Evolutionary conservation across 2,113 vertebrate species (phyloP), one percentile per base, ranked within the genome.

Genomic region (Lepus timidus): DNA sequence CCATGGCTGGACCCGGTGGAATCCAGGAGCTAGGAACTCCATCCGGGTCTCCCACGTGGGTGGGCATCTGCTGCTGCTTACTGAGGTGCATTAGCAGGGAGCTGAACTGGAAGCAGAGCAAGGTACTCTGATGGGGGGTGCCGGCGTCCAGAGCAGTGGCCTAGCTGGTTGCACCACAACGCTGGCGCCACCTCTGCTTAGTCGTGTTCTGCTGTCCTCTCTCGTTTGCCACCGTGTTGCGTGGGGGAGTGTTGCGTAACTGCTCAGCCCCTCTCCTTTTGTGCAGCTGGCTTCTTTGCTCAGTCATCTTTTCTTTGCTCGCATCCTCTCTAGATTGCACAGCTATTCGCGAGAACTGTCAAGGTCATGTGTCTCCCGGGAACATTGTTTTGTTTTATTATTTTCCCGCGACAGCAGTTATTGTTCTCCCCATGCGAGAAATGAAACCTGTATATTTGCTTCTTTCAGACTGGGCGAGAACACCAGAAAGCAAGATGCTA

Each of bases 391-490:
- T 70, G n/a, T 92, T 90, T 93, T n/a, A 64, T 83, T 85, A 39
- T 89, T 96, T 95, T 62, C 74, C 17, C 49, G 78, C 17, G 31
- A 49, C 13, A 71, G 10, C 8, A 58, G 29, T 85, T 78, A 29
- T 71, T 90, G 86, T 84, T 71, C 52, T 96, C 12, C 91, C 29
- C 29, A 2, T 58, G 0, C 73, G 74, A n/a, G 20, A 92, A 90
- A 70, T 81, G 68, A 93, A 29, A 27, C 19, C 20, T 89, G 25
- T 87, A 1, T 83, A 52, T 55, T 93, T 88, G 4, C 88, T 93
- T 92, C 39, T 97, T 91, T 85, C 64, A 97, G 95, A 79, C 31
- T 92, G 93, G 96, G 31, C 80, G 25, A 61, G 13, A 58, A 83
- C 68, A 73, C 71, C 76, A 67, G 93, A 95, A 89, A 91, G 36